Conservation (phyloP, 1,140 invertebrate species). For the Zaprionus capensis region DNA sequence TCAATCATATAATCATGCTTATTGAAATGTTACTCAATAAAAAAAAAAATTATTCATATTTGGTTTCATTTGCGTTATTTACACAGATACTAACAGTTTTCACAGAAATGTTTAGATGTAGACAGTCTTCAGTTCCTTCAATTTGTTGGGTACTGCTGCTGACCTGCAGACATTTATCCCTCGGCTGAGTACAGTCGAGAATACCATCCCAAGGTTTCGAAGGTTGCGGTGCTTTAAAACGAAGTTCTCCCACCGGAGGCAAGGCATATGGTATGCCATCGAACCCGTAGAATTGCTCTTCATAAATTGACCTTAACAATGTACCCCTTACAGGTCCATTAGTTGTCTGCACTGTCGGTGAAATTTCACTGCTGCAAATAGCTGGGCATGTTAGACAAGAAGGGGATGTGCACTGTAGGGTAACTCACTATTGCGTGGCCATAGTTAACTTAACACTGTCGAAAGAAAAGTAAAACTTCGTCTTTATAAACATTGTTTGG, state of each 20-base stretch:
- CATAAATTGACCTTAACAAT: slow-evolving; percentile 50
- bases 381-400: not conserved
- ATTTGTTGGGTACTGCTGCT: slow-evolving; percentile 38
- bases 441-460: slow-evolving; percentile 1
- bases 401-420: not conserved
- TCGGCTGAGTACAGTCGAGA: slow-evolving; percentile 53
- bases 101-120: slow-evolving; percentile 84
- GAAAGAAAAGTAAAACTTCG: not conserved
- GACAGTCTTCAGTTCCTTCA: slow-evolving; percentile 84
- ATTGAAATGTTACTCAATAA: no score
- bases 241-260: slow-evolving; percentile 87
- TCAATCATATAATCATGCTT: not conserved
- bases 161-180: slow-evolving; percentile 62
- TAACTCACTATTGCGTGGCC: not conserved
- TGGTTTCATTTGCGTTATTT: no score
- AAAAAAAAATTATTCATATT: no score
- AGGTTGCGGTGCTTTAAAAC: slow-evolving; percentile 85
- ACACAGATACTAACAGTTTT: slow-evolving; percentile 65
- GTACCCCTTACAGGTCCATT: slow-evolving; percentile 62
- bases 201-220: slow-evolving; percentile 52
- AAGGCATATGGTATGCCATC: slow-evolving; percentile 84
- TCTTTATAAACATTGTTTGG: not conserved
- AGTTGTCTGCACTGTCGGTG: slow-evolving; percentile 56
- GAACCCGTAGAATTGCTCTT: slow-evolving; percentile 63
- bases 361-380: slow-evolving; percentile 31